Evolutionary conservation across 37 sponge, comb jelly and placozoan genomes (phyloP).

Genomic region (Amphimedon queenslandica): DNA sequence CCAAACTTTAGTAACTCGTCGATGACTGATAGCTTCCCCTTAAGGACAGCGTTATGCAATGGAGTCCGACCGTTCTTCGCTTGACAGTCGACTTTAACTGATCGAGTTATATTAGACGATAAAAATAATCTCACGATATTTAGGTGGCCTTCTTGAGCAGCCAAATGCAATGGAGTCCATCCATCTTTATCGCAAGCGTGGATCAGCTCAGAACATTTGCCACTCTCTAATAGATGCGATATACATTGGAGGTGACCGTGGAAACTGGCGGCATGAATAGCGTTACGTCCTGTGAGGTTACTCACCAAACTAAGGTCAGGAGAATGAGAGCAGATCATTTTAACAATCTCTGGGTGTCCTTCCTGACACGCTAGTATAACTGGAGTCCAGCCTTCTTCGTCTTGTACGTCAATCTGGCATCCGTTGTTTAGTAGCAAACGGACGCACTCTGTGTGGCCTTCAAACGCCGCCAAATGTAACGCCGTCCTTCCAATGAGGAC

Average conservation of each 20-base stretch:
- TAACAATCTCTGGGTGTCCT: constrained; percentile 61
- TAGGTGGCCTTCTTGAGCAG: constrained; percentile 72
- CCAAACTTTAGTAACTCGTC: constrained; percentile 31
- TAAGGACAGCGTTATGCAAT: constrained; percentile 75
- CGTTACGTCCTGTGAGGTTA: constrained; percentile 62
- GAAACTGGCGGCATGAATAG: constrained; percentile 73
- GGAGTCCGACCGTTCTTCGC: constrained; percentile 79
- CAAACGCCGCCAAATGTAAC: constrained; percentile 79
- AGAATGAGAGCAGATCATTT: constrained; percentile 25
- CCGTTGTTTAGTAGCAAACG: constrained; percentile 40
- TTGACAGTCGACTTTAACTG: constrained; percentile 21
- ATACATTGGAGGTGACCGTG: constrained; percentile 67
- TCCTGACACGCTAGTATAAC: constrained; percentile 76
- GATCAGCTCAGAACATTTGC: constrained; percentile 8
- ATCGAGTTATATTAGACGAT: neutral
- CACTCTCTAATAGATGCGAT: constrained; percentile 21
- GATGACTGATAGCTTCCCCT: constrained; percentile 41
- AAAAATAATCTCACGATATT: constrained; percentile 55
- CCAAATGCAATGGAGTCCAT: constrained; percentile 84
- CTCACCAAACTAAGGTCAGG: constrained; percentile 52
- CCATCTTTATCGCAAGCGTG: constrained; percentile 54
- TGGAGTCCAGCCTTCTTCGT: constrained; percentile 78
- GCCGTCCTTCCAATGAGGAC: constrained; percentile 73
- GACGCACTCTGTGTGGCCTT: constrained; percentile 67
- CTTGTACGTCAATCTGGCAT: constrained; percentile 61